These are phyloP conservation scores for Orius laevigatus DNA, from an alignment of 1,140 invertebrate genomes.

Conservation along the genomic window DNA sequence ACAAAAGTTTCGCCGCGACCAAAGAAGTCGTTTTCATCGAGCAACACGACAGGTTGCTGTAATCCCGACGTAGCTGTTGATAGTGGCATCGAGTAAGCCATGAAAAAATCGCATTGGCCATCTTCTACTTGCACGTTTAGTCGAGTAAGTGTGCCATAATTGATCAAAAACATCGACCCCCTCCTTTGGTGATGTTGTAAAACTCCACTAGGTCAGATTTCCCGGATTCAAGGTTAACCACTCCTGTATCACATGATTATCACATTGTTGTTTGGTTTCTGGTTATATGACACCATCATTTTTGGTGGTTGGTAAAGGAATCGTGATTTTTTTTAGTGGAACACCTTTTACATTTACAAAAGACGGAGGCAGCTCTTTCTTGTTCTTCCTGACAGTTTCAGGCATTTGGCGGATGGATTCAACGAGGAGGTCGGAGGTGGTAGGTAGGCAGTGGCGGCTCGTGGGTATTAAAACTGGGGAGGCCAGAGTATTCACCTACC, in stretches of 20 bases:
- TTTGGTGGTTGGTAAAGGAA: slow-evolving; percentile 24
- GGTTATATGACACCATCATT: slow-evolving; percentile 25
- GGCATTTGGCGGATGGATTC: no score
- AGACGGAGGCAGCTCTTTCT: no score
- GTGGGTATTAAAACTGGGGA: no score
- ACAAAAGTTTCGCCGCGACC: no score
- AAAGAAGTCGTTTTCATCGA: no score
- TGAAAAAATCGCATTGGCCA: slow-evolving; percentile 24
- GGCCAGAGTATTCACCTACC: no score
- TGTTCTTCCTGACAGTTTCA: no score
- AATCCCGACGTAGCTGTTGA: no score
- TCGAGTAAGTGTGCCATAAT: slow-evolving; percentile 21
- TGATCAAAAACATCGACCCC: slow-evolving; percentile 24
- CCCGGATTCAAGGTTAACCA: slow-evolving; percentile 14
- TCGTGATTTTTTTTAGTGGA: slow-evolving; percentile 1
- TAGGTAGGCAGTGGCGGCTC: no score
- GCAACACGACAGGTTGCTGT: no score
- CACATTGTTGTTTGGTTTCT: slow-evolving; percentile 24
- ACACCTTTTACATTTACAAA: no score
- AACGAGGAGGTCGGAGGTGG: no score
- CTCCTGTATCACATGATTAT: slow-evolving; percentile 23
- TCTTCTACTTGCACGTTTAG: slow-evolving; percentile 19
- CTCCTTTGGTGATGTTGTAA: slow-evolving; percentile 23
- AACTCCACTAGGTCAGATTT: slow-evolving; percentile 23
- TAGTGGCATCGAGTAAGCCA: slow-evolving; percentile 21